Percentiles rank a stretch among this genome's conserved stretches.
These are phyloP conservation scores for Mercenaria mercenaria DNA, from an alignment of 1,140 invertebrate genomes.

Conservation along the genomic window DNA sequence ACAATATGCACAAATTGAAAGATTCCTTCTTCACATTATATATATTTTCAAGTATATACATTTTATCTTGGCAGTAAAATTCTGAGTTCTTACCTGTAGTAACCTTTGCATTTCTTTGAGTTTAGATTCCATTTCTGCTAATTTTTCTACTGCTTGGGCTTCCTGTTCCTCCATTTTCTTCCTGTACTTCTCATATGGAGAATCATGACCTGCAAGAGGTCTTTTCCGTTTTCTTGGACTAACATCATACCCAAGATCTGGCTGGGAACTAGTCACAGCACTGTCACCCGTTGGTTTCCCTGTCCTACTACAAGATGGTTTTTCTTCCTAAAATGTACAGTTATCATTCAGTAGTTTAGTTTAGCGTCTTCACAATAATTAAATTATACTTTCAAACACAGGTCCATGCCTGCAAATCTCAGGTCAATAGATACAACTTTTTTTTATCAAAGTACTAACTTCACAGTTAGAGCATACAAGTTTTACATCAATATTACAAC, in stretches of 20 bases:
- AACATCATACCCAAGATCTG: not conserved
- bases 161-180: constrained; percentile 72
- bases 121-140: constrained; percentile 75
- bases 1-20: too few relatives aligned
- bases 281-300: not conserved
- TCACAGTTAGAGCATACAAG: too few relatives aligned
- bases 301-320: not conserved
- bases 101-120: constrained; percentile 85
- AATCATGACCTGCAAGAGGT: not conserved
- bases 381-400: too few relatives aligned
- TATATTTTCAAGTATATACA: too few relatives aligned
- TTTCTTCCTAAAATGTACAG: not conserved
- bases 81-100: constrained; percentile 87
- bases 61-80: too few relatives aligned
- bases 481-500: too few relatives aligned
- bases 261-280: not conserved
- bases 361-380: too few relatives aligned
- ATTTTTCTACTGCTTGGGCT: constrained; percentile 63
- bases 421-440: too few relatives aligned
- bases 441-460: too few relatives aligned
- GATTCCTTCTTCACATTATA: too few relatives aligned
- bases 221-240: not conserved
- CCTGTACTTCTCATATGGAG: constrained; percentile 72
- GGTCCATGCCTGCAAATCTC: too few relatives aligned
- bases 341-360: too few relatives aligned